Conservation (phyloP, 2,797 vertebrate species). For the Lycodopsis pacificus region DNA sequence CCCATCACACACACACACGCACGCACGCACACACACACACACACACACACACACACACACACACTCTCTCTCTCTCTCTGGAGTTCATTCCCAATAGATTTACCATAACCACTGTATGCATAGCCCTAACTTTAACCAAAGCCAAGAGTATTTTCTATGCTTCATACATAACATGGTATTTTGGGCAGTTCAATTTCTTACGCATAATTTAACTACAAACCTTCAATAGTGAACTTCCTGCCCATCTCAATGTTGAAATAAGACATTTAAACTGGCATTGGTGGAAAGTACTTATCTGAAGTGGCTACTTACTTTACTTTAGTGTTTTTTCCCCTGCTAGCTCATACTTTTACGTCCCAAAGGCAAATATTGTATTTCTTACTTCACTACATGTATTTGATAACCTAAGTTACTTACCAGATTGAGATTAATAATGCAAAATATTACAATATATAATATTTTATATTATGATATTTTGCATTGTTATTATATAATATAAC, state of each 20-base stretch:
- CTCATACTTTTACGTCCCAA: background rate
- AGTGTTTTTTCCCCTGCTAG: background rate
- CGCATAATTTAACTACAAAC: background rate
- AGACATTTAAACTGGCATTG: background rate
- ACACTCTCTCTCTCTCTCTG: background rate
- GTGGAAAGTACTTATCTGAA: background rate
- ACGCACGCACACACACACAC: background rate
- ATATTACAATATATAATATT: background rate
- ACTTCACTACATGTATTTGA: background rate
- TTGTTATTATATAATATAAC: too few relatives aligned
- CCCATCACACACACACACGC: background rate
- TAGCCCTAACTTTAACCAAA: background rate
- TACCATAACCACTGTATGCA: background rate
- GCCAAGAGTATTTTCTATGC: background rate
- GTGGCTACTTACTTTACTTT: background rate
- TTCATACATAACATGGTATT: background rate
- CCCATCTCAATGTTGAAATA: background rate
- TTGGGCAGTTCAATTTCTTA: background rate
- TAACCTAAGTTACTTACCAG: background rate
- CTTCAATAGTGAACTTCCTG: background rate
- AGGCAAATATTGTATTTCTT: background rate
- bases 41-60: slow-evolving; percentile 5
- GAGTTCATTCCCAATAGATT: background rate
- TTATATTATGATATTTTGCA: background rate
- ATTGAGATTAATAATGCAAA: background rate